These are phyloP conservation scores for Ellobium chinense DNA, from an alignment of 2,888 invertebrate genomes.

Conservation along the genomic window DNA sequence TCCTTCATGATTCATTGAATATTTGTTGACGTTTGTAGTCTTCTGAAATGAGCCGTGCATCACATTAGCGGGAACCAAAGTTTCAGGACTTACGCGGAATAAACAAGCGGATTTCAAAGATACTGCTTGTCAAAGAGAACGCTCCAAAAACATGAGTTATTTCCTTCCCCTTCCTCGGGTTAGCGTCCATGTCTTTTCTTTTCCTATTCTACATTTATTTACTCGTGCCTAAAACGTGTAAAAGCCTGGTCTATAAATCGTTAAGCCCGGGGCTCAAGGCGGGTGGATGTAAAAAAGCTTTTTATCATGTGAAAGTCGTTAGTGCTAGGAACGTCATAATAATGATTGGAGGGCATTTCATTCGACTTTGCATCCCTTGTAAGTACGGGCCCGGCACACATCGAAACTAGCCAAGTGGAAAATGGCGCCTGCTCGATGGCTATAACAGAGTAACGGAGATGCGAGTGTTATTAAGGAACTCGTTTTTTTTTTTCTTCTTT, in stretches of 20 bases:
- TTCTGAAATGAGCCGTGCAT: neutral
- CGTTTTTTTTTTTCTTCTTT: too few relatives aligned
- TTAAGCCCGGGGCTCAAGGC: neutral
- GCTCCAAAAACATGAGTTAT: neutral
- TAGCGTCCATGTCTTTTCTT: neutral
- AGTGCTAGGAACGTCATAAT: neutral
- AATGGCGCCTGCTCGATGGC: neutral
- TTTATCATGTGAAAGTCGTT: conserved; percentile 15
- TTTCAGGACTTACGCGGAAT: neutral
- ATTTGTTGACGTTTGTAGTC: neutral
- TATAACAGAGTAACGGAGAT: neutral
- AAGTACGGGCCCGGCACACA: neutral
- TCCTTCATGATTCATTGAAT: neutral
- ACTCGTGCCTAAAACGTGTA: neutral
- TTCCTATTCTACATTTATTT: neutral
- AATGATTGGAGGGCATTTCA: neutral
- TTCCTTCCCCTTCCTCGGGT: neutral
- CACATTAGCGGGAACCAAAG: neutral
- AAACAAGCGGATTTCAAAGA: neutral
- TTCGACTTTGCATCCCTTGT: neutral
- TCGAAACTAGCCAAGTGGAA: conserved; percentile 3
- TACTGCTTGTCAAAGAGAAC: neutral
- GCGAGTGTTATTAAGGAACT: neutral
- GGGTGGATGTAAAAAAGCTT: neutral
- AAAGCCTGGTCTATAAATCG: neutral